Evolutionary conservation across 1,140 invertebrate genomes (phyloP), one percentile per base, ranked within the genome.

Genomic region (Drosophila auraria): DNA sequence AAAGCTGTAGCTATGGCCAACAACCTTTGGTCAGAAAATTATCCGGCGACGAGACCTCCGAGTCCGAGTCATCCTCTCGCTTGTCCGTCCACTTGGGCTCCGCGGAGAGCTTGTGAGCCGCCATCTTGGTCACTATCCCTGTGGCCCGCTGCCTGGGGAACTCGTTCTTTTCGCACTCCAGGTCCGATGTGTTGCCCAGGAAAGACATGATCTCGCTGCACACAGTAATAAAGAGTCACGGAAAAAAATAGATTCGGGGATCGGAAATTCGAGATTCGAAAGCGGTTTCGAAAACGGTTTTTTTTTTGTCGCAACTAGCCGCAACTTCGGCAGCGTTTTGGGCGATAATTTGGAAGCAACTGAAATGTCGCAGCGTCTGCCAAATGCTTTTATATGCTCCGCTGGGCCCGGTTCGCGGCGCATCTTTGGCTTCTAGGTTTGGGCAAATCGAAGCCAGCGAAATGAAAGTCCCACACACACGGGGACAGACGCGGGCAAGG

Each of bases 1-100:
- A 12, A 8, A 30, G 6, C 27, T 20, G 15, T 7, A 30, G n/a
- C 14, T 45, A 12, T n/a, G 25, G 15, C 42, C 50, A 30, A 30
- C 66, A 70, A 94, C 95, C 95, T 92, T 95, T 95, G 27, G 95
- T 95, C 71, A 96, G 93, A 82, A 96, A 96, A 80, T 95, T 94
- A 44, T 95, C 95, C 3, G 95, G 94, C 81, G 95, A 95, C 64
- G 95, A 95, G 58, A 95, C 93, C 73, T 96, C 95, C 80, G 95
- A 95, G 84, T 95, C 95, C 59, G 95, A 95, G 91, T 95, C 94
- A 91, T 94, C 94, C 76, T 94, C 93, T 25, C 82, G 78, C 78
- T 93, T 93, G 63, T 91, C 82, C 38, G 75, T 47, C 92, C 92
- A 93, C 60, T 92, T 92, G 8, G 87, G 81, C 70, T 93, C 91